Conservation (phyloP, 2,113 vertebrate genomes). For the Hymenochirus boettgeri region DNA sequence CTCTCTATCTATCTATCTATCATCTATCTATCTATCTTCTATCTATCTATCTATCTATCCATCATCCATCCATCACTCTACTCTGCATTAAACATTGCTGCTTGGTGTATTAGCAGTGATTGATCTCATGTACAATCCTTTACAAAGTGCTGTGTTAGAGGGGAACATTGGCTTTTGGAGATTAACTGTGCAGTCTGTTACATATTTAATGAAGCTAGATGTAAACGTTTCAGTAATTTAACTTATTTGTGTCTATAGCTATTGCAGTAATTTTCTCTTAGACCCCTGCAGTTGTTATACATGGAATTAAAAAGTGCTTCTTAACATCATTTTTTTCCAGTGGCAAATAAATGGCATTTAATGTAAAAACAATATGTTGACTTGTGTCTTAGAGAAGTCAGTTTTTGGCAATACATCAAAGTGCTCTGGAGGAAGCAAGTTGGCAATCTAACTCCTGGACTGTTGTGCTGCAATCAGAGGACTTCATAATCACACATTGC, state of each 20-base stretch:
- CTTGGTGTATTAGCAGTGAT: slow-evolving; percentile 81
- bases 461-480: slow-evolving; percentile 42
- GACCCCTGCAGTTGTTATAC: slow-evolving; percentile 75
- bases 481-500: slow-evolving; percentile 18
- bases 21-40: too few relatives aligned
- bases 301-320: slow-evolving; percentile 78
- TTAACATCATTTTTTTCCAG: slow-evolving; percentile 66
- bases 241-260: slow-evolving; percentile 79
- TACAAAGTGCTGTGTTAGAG: slow-evolving; percentile 82
- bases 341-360: slow-evolving; percentile 74
- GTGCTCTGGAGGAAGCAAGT: slow-evolving; percentile 63
- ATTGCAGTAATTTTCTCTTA: slow-evolving; percentile 72
- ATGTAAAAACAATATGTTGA: slow-evolving; percentile 83
- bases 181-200: slow-evolving; percentile 77
- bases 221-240: slow-evolving; percentile 82
- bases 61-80: too few relatives aligned
- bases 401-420: slow-evolving; percentile 72
- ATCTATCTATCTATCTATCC: too few relatives aligned
- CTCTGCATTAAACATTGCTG: slow-evolving; percentile 76
- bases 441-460: slow-evolving; percentile 55
- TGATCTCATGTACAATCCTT: slow-evolving; percentile 82
- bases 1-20: too few relatives aligned
- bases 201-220: slow-evolving; percentile 82
- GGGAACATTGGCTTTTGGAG: slow-evolving; percentile 78
- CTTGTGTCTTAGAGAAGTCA: slow-evolving; percentile 70